Evolutionary conservation across 2,888 invertebrate species (phyloP).

Genomic region (Omphaloscelis lunosa): DNA sequence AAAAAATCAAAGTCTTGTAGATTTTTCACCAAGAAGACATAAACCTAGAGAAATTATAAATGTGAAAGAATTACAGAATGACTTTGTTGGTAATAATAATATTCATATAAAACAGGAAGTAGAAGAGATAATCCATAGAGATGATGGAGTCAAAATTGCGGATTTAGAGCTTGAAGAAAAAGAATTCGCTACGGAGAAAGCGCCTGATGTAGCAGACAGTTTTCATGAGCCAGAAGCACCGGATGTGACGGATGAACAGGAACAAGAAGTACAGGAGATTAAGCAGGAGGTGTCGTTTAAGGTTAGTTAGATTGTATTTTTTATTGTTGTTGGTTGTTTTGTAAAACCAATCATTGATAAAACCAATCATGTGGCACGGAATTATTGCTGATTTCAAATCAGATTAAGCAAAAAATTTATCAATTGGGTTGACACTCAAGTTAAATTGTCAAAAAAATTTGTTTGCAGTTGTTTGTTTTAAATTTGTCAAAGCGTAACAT

Average conservation of each 20-base stretch:
- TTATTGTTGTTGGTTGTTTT: neutral
- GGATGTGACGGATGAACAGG: neutral
- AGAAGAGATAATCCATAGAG: constrained; percentile 62
- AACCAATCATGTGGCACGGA: neutral
- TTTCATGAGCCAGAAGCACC: constrained; percentile 3
- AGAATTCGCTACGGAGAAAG: constrained; percentile 56
- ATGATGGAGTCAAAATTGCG: constrained; percentile 27
- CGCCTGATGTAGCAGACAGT: constrained; percentile 12
- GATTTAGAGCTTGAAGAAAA: constrained; percentile 40
- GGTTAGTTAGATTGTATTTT: constrained; percentile 39
- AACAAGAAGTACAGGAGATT: constrained; percentile 24
- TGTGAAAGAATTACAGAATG: constrained; percentile 86
- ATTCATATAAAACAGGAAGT: constrained; percentile 83
- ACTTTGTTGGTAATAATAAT: constrained; percentile 83
- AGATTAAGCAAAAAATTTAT: too few species aligned
- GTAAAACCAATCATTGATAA: too few species aligned
- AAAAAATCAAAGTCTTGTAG: constrained; percentile 73
- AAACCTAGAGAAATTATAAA: constrained; percentile 85
- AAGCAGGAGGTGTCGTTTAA: constrained; percentile 40
- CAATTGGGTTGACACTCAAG: neutral
- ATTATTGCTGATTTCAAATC: neutral
- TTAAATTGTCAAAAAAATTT: neutral
- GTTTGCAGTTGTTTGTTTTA: too few species aligned
- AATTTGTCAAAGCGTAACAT: too few species aligned
- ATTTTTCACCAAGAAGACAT: constrained; percentile 81